Conservation (phyloP, 2,888 invertebrate genomes). For the Drosophila neoperkinsi region DNA sequence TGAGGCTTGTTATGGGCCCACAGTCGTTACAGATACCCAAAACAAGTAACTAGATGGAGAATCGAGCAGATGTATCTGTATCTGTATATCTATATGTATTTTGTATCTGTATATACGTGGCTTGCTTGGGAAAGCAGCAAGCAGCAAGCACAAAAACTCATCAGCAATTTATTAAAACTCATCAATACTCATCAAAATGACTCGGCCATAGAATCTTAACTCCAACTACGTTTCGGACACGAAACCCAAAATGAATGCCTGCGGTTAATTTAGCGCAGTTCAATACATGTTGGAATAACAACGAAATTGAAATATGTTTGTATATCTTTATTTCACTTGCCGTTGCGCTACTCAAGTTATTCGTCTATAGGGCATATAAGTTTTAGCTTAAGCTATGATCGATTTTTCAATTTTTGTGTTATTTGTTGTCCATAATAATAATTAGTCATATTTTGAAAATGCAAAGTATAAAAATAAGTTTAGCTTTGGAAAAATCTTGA, state of each 20-base stretch:
- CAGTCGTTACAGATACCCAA: constrained; percentile 57
- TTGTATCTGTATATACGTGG: background rate
- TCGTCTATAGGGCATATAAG: constrained; percentile 17
- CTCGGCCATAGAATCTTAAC: constrained; percentile 50
- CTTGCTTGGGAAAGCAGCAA: constrained; percentile 58
- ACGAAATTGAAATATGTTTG: constrained; percentile 72
- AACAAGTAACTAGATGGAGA: constrained; percentile 32
- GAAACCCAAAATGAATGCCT: constrained; percentile 66
- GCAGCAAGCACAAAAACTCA: constrained; percentile 67
- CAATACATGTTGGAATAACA: constrained; percentile 53
- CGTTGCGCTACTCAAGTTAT: constrained; percentile 30
- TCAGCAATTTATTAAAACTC: constrained; percentile 82
- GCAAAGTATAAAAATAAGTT: background rate
- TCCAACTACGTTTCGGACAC: constrained; percentile 33
- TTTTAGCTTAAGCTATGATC: background rate
- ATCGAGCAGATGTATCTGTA: constrained; percentile 33
- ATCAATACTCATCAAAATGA: constrained; percentile 82
- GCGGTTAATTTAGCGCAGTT: constrained; percentile 78
- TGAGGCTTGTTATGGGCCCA: constrained; percentile 66
- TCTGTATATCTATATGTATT: constrained; percentile 20
- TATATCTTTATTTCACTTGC: constrained; percentile 57
- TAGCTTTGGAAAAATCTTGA: background rate
- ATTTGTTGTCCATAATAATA: background rate
- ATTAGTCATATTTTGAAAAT: background rate
- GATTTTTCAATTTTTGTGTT: background rate